A percentile compares a stretch with the other conserved stretches of the same genome.
phyloP scores from a whole-genome alignment of 2,888 invertebrate genomes.

The Fragum whitleyi region DNA sequence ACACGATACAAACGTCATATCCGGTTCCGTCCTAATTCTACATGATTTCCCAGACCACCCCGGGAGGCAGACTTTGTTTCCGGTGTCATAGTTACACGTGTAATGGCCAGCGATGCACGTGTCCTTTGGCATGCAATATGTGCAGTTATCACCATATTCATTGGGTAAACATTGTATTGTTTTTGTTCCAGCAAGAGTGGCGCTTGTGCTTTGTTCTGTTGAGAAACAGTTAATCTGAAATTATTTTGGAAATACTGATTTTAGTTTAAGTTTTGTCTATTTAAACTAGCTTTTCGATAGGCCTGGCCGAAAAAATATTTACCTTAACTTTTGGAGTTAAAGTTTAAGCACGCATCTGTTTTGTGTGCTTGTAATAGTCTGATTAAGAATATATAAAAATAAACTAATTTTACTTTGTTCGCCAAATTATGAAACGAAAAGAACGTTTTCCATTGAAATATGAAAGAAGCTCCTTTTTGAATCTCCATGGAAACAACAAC shows the following conservation, averaged over 20 bases:
- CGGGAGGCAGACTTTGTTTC: slow-evolving; percentile 45
- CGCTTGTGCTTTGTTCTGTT: not conserved
- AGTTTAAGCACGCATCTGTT: no score
- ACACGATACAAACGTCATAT: slow-evolving; percentile 41
- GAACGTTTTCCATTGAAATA: no score
- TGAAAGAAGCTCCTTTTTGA: no score
- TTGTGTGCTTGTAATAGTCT: no score
- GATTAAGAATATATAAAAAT: no score
- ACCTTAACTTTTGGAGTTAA: no score
- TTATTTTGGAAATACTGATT: not conserved
- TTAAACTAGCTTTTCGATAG: no score
- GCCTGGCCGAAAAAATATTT: no score
- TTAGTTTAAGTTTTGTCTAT: no score
- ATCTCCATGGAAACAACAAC: no score
- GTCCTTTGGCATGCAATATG: slow-evolving; percentile 47
- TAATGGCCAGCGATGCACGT: slow-evolving; percentile 57
- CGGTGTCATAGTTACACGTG: slow-evolving; percentile 51
- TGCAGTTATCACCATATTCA: slow-evolving; percentile 55
- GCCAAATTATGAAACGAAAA: no score
- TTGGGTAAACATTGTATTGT: slow-evolving; percentile 29
- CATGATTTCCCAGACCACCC: slow-evolving; percentile 49
- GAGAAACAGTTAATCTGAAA: not conserved
- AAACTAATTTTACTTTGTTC: no score
- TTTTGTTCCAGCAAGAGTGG: not conserved
- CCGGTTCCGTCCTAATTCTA: not conserved